A percentile compares a stretch with the other conserved stretches of the same genome.
Conservation (phyloP, 2,888 invertebrate species). For the Nomada hirtipes region DNA sequence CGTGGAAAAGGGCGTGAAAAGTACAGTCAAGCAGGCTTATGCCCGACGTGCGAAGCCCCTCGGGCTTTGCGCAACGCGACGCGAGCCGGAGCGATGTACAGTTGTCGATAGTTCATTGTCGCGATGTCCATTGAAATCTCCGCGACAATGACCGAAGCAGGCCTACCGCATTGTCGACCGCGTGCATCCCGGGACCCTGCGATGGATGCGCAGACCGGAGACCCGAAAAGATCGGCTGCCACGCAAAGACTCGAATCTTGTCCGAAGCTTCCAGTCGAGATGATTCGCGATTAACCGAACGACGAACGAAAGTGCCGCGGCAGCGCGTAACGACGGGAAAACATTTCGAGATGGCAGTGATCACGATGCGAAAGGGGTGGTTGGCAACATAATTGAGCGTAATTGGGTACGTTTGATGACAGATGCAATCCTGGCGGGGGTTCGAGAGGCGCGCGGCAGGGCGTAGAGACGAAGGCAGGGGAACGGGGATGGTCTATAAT, state of each 20-base stretch:
- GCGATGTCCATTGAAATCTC: slow-evolving; percentile 80
- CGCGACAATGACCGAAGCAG: slow-evolving; percentile 72
- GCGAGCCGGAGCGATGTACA: slow-evolving; percentile 32
- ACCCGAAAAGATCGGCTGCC: slow-evolving; percentile 46
- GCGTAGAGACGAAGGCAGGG: slow-evolving; percentile 2
- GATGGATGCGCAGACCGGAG: slow-evolving; percentile 36
- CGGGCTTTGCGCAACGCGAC: slow-evolving; percentile 78
- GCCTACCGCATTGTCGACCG: slow-evolving; percentile 77
- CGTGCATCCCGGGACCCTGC: slow-evolving; percentile 62
- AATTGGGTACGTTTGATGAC: slow-evolving; percentile 82
- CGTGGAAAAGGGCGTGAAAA: slow-evolving; percentile 81
- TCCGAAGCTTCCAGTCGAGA: not conserved
- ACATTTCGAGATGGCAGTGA: slow-evolving; percentile 15
- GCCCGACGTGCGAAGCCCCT: slow-evolving; percentile 40
- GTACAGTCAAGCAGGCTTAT: slow-evolving; percentile 81
- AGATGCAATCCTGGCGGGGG: slow-evolving; percentile 77
- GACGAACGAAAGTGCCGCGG: not conserved
- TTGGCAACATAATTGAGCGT: slow-evolving; percentile 78
- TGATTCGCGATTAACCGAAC: not conserved
- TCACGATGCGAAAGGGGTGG: slow-evolving; percentile 37
- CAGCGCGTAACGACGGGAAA: slow-evolving; percentile 10
- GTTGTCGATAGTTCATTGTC: slow-evolving; percentile 81
- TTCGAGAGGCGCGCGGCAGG: slow-evolving; percentile 42
- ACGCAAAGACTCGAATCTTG: slow-evolving; percentile 50
- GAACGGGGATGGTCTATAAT: slow-evolving; percentile 81